phyloP scores from a whole-genome alignment of 2,113 vertebrate genomes.

The Prunella fulvescens region DNA sequence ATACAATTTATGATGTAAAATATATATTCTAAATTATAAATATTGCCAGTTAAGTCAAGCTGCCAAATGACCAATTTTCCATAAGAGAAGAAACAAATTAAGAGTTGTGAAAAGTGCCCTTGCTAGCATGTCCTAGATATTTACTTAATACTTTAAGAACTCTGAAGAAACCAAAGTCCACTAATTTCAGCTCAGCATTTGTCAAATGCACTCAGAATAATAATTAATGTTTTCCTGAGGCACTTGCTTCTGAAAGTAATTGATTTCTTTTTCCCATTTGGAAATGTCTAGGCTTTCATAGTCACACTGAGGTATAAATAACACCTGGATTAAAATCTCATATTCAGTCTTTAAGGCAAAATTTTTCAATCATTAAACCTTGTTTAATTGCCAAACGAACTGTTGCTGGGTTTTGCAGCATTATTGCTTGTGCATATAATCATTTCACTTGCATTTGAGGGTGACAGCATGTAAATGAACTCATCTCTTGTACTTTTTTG shows the following conservation, averaged over 20 bases:
- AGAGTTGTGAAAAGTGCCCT: not conserved
- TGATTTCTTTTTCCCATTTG: not conserved
- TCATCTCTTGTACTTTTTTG: not conserved
- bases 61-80: not conserved
- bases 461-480: not conserved
- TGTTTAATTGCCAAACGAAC: not conserved
- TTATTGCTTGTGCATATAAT: not conserved
- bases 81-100: not conserved
- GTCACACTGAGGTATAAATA: not conserved
- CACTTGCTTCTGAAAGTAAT: not conserved
- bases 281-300: not conserved
- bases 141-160: not conserved
- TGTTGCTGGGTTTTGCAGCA: not conserved
- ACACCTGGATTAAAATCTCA: not conserved
- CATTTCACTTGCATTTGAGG: not conserved
- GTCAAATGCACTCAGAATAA: not conserved
- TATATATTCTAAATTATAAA: not conserved
- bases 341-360: not conserved
- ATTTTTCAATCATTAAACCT: not conserved
- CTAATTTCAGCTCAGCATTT: not conserved
- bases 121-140: not conserved
- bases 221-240: not conserved
- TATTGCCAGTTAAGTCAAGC: not conserved
- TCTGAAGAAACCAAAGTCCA: not conserved
- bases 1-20: not conserved